These are phyloP conservation scores for Acrocephalus scirpaceus DNA, from an alignment of 2,797 vertebrate genomes.

Conservation along the genomic window DNA sequence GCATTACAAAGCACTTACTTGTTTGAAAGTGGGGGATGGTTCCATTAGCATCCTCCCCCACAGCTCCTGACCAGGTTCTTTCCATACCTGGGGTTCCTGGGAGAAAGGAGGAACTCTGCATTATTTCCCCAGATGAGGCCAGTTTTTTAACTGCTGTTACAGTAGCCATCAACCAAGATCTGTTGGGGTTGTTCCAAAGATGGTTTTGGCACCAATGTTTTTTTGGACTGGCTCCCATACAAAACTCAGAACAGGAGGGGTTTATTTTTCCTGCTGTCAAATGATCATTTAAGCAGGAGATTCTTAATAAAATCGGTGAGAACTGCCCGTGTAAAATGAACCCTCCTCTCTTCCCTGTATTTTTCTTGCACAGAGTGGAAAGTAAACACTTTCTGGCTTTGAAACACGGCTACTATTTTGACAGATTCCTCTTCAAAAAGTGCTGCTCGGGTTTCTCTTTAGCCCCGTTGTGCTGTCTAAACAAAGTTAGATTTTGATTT, in stretches of 20 bases:
- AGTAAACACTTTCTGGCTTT: slow-evolving; percentile 43
- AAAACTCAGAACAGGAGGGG: neutral
- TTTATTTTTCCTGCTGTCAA: slow-evolving; percentile 20
- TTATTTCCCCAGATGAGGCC: neutral
- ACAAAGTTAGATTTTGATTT: slow-evolving; percentile 43
- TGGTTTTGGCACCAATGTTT: slow-evolving; percentile 8
- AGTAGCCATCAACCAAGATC: neutral
- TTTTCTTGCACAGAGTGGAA: slow-evolving; percentile 22
- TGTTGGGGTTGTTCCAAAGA: neutral
- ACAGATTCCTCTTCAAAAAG: slow-evolving; percentile 54
- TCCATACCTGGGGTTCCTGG: neutral
- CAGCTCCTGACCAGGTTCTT: neutral
- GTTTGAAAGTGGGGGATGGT: neutral
- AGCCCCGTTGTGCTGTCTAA: slow-evolving; percentile 36
- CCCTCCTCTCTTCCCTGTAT: neutral
- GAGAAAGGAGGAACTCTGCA: neutral
- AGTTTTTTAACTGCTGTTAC: neutral
- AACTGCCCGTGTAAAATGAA: neutral
- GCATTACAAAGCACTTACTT: neutral
- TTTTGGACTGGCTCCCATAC: neutral
- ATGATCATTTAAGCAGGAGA: slow-evolving; percentile 40
- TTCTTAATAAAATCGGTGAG: slow-evolving; percentile 30
- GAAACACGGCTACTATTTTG: slow-evolving; percentile 51
- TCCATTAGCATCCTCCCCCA: neutral
- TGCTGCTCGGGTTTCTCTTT: slow-evolving; percentile 46